Base-by-base conservation (phyloP, 1,140 invertebrate species). In the Babylonia areolata region DNA sequence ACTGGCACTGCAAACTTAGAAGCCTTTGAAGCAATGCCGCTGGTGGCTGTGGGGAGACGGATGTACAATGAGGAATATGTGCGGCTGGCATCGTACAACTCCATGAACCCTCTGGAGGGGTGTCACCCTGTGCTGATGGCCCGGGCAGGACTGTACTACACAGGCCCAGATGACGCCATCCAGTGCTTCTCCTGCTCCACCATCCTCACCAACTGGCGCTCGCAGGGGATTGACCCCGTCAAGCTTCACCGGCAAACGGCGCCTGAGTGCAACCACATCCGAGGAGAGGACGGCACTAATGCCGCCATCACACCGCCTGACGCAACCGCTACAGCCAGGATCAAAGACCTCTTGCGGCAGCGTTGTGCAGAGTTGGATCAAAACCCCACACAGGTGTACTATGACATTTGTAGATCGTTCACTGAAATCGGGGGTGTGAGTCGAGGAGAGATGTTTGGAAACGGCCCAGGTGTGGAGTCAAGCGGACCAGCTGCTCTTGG, bases 151-250 rank as follows among this genome's bases (percentile, higher is more conserved):
- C 97, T 98, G 94, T 97, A 96, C 92, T 97, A 96, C 77, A 79
- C 37, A 31, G 87, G 85, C n/a, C 54, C 73, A 46, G 73, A 33
- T 17, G 96, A 96, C 90, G 94, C 96, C 92, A 97, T 98, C 0
- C 95, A 97, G 88, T 98, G 97, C 94, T 97, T 96, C 9, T 98
- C 96, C 95, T 97, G 97, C 93, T 95, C 95, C 89, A 97, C 96
- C 82, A 93, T 97, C 51, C 95, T 96, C 89, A 95, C 94, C 87
- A 95, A 95, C 89, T 98, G 96, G 97, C 96, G 96, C 94, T 92
- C 90, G 87, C 96, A 95, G 85, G 97, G 96, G 94, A 95, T 95
- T 91, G 97, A 85, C 23, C 75, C 97, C 20, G 95, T 96, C 87
- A 93, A 94, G 82, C 97, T 98, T 91, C 97, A 99, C 92, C 94